These are phyloP conservation scores for Tringa solitaria DNA, from an alignment of 2,113 vertebrate genomes.

Conservation along the genomic window DNA sequence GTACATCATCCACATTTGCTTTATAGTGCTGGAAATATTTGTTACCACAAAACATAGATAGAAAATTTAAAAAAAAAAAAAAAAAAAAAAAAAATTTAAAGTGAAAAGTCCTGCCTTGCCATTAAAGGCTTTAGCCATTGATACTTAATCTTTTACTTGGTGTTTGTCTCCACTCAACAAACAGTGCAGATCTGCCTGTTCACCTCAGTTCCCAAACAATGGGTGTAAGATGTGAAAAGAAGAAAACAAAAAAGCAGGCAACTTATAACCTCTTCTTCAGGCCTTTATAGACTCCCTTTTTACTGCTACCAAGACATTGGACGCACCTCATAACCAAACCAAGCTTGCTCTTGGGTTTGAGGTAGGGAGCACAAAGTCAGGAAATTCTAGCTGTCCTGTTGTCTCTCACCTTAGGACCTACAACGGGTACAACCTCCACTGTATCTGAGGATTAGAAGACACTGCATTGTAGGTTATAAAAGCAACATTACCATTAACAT, in stretches of 20 bases:
- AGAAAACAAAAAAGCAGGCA: not conserved
- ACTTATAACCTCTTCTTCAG: not conserved
- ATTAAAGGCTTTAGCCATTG: not conserved
- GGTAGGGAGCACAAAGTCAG: not conserved
- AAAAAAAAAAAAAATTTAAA: too few relatives aligned
- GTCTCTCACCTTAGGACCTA: not conserved
- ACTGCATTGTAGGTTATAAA: not conserved
- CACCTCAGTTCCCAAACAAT: not conserved
- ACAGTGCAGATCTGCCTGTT: not conserved
- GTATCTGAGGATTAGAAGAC: not conserved
- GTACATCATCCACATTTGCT: not conserved
- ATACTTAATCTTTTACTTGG: not conserved
- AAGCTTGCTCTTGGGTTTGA: not conserved
- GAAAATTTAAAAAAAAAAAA: too few relatives aligned
- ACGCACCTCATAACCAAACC: not conserved
- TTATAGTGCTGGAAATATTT: not conserved
- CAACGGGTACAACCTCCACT: not conserved
- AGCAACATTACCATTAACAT: not conserved
- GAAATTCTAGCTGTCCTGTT: not conserved
- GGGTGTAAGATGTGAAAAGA: not conserved
- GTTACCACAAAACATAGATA: not conserved
- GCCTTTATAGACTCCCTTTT: not conserved
- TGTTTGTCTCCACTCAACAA: accelerated
- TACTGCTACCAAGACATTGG: not conserved
- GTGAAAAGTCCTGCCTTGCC: not conserved